Conservation (phyloP, 2,888 invertebrate genomes). For the Alloscopus bannaensis region DNA sequence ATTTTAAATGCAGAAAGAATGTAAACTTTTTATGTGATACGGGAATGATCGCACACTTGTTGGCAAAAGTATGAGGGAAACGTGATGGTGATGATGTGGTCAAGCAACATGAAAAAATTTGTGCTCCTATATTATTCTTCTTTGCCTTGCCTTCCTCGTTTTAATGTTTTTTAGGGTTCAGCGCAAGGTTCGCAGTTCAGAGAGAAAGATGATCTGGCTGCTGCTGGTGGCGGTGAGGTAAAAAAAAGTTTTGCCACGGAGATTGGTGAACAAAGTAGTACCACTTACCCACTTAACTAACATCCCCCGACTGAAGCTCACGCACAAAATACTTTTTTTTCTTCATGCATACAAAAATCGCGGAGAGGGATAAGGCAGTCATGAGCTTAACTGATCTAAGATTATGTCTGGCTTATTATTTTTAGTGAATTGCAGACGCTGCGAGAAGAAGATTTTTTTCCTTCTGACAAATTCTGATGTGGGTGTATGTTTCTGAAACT, state of each 20-base stretch:
- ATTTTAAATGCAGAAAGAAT: not conserved
- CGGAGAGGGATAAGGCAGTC: too few species aligned
- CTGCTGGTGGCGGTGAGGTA: not conserved
- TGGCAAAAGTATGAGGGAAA: constrained; percentile 23
- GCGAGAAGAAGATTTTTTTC: too few species aligned
- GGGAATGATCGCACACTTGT: constrained; percentile 8
- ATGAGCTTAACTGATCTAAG: too few species aligned
- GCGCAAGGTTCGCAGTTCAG: constrained; percentile 55
- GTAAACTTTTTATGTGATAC: too few species aligned
- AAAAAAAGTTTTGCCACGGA: constrained; percentile 7
- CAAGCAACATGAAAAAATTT: constrained; percentile 35
- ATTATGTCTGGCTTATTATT: too few species aligned
- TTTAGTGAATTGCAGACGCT: too few species aligned
- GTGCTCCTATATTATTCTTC: too few species aligned
- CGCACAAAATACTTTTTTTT: constrained; percentile 25
- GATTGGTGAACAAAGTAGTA: constrained; percentile 41
- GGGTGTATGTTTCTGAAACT: too few species aligned
- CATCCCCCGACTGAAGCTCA: constrained; percentile 24
- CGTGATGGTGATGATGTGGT: constrained; percentile 28
- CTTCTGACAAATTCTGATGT: too few species aligned
- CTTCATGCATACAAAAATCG: not conserved
- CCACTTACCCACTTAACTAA: constrained; percentile 59
- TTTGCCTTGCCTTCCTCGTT: constrained; percentile 9
- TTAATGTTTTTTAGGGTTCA: constrained; percentile 26
- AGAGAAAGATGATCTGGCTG: not conserved